Base-by-base conservation (phyloP, 1,140 invertebrate genomes). In the Drosophila pectinifera region DNA sequence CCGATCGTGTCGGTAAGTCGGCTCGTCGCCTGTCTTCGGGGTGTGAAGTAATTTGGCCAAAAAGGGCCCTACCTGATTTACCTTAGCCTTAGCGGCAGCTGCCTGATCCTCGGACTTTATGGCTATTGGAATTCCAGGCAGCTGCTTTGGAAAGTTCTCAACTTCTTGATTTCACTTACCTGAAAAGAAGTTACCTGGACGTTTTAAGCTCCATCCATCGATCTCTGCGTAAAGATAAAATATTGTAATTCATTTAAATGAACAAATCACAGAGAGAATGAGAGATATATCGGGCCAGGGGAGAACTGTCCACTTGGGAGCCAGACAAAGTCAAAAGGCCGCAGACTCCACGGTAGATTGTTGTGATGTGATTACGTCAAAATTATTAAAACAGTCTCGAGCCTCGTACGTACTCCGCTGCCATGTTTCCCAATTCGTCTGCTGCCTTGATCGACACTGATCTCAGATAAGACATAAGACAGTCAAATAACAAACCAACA, bases 241-340 rank as follows among this genome's bases (percentile, higher is more conserved):
- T 83, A 88, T 88, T 88, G 83, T 86, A 86, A 86, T 86, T 86
- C 83, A 86, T 86, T 86, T 86, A 86, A 86, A 89, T 86, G 83
- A 76, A 89, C 83, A 89, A 89, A 86, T 84, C 80, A 80, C 54
- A 83, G 68, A 54, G 31, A 14, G 11, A 31, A 3, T 14, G 26
- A 31, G n/a, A 31, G 55, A 57, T 53, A 36, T 36, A 36, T 65
- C 59, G 59, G 34, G 56, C 10, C 56, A 39, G 54, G 54, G 55
- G 31, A 62, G 55, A 61, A 70, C 54, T 76, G 76, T 76, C 80
- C 80, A 84, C 80, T 84, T 80, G 76, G 81, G 42, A 76, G 65
- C 55, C 78, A 73, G 48, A 53, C 69, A 74, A 45, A 80, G 69
- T 79, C 68, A 57, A 73, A 63, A 51, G 16, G 38, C 56, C 28